Evolutionary conservation across 2,888 invertebrate species (phyloP).

Genomic region (Flabesymbios commensalis): DNA sequence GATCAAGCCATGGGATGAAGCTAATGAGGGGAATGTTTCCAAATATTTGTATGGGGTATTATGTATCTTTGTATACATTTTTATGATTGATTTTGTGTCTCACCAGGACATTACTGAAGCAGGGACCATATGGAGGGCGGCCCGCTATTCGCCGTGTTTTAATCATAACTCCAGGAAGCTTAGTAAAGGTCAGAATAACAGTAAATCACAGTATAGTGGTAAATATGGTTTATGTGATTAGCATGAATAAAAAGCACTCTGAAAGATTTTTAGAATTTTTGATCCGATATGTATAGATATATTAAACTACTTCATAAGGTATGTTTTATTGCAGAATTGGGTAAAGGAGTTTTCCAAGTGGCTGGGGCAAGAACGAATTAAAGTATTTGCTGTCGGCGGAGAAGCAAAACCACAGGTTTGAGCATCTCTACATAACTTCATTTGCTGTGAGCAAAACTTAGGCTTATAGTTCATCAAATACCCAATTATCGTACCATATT

Average conservation of each 20-base stretch:
- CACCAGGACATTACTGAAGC: constrained; percentile 69
- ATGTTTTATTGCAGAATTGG: constrained; percentile 67
- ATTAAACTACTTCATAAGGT: constrained; percentile 6
- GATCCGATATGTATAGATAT: neutral
- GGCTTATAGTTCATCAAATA: too few relatives aligned
- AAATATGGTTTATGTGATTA: too few relatives aligned
- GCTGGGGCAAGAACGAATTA: constrained; percentile 68
- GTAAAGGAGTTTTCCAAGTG: constrained; percentile 72
- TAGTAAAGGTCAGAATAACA: constrained; percentile 65
- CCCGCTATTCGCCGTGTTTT: constrained; percentile 66
- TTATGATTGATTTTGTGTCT: constrained; percentile 2
- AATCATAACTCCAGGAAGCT: constrained; percentile 72
- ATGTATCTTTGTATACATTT: too few relatives aligned
- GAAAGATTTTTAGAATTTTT: neutral
- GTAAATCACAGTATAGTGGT: neutral
- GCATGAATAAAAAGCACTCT: too few relatives aligned
- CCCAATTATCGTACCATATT: too few relatives aligned
- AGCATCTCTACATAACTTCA: too few relatives aligned
- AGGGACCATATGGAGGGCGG: constrained; percentile 68
- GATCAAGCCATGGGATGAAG: too few relatives aligned
- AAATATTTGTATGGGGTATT: too few relatives aligned
- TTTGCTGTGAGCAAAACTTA: too few relatives aligned
- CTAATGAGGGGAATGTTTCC: too few relatives aligned
- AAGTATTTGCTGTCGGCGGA: constrained; percentile 68
- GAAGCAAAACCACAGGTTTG: too few relatives aligned